Evolutionary conservation across 2,797 vertebrate species (phyloP).

Genomic region (Dipus sagitta): DNA sequence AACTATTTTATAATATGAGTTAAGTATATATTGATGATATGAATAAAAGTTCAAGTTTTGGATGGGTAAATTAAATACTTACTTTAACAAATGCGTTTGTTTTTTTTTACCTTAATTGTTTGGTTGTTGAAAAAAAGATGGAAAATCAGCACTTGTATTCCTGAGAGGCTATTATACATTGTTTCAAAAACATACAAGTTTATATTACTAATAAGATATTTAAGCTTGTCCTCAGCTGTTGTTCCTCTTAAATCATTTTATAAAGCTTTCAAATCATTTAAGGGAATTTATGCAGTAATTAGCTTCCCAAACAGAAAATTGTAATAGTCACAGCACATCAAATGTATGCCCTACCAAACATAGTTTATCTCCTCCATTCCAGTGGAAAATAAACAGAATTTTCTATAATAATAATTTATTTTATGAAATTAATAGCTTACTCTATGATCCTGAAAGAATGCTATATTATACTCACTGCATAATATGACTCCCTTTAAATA

Average conservation of each 20-base stretch:
- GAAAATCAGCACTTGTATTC: background rate
- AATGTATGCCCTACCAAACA: background rate
- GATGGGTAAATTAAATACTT: background rate
- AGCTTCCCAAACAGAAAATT: constrained; percentile 20
- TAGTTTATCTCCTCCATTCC: constrained; percentile 15
- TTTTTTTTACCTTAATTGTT: background rate
- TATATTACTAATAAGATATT: background rate
- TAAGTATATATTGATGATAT: background rate
- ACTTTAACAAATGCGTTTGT: background rate
- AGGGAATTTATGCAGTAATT: background rate
- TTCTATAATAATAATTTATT: constrained; percentile 80
- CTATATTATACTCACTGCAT: constrained; percentile 77
- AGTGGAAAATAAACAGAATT: constrained; percentile 73
- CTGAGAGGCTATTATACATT: background rate
- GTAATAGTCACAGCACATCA: background rate
- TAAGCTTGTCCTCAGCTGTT: background rate
- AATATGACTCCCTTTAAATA: constrained; percentile 81
- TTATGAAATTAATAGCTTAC: constrained; percentile 84
- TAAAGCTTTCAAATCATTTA: background rate
- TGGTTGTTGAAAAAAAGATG: background rate
- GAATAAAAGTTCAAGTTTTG: background rate
- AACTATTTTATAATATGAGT: background rate
- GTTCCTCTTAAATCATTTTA: background rate
- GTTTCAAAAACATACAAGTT: background rate
- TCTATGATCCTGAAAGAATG: constrained; percentile 82